These are phyloP conservation scores for Diabrotica balteata DNA, from an alignment of 2,888 invertebrate species.

Conservation along the genomic window DNA sequence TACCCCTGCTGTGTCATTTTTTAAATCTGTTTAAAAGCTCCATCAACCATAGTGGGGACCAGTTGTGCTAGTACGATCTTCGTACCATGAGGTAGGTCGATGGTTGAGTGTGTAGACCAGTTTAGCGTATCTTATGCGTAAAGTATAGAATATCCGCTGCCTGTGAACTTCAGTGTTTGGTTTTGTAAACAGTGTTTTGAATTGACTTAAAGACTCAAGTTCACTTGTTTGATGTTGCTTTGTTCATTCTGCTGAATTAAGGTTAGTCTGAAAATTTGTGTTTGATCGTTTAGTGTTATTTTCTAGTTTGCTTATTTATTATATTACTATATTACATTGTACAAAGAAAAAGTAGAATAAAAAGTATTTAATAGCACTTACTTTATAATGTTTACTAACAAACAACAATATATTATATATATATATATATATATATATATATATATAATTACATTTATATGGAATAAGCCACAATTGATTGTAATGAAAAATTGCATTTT, in stretches of 20 bases:
- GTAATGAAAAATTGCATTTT: too few species aligned
- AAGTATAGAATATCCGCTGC: slow-evolving; percentile 11
- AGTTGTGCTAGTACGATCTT: slow-evolving; percentile 24
- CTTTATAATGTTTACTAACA: too few species aligned
- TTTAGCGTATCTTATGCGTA: slow-evolving; percentile 20
- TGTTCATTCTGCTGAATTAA: not conserved
- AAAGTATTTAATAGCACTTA: too few species aligned
- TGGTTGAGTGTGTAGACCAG: slow-evolving; percentile 6
- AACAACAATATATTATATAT: too few species aligned
- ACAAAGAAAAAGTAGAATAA: too few species aligned
- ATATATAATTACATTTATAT: too few species aligned
- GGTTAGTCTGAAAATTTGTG: too few species aligned
- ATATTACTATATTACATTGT: too few species aligned
- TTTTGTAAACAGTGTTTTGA: slow-evolving; percentile 10
- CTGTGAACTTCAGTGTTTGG: slow-evolving; percentile 11
- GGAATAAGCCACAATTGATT: too few species aligned
- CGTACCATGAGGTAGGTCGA: slow-evolving; percentile 26
- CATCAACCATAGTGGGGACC: slow-evolving; percentile 22
- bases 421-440: too few species aligned
- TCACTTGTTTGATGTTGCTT: not conserved
- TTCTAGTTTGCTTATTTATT: too few species aligned
- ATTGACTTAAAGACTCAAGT: not conserved
- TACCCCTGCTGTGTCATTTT: slow-evolving; percentile 1
- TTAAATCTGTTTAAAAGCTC: slow-evolving; percentile 18
- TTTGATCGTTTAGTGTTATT: too few species aligned